These are phyloP conservation scores for Pantherophis alleghaniensis DNA, from an alignment of 2,797 vertebrate genomes.

Conservation along the genomic window DNA sequence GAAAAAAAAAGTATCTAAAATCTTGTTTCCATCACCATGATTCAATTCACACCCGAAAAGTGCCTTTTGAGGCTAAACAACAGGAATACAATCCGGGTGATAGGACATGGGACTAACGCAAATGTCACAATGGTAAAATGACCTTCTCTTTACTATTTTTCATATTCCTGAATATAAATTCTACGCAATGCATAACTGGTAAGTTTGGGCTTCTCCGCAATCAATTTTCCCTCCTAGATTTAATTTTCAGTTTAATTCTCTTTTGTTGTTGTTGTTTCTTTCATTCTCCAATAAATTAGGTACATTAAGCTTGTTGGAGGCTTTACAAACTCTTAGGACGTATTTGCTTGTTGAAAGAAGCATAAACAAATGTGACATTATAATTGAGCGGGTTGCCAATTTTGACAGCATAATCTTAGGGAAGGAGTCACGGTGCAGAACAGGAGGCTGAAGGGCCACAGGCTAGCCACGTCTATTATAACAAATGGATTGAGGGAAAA, in stretches of 20 bases:
- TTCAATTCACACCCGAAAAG: neutral
- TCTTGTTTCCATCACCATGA: neutral
- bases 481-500: neutral
- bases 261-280: neutral
- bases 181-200: neutral
- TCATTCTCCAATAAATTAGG: neutral
- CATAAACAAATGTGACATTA: neutral
- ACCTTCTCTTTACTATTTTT: neutral
- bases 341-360: neutral
- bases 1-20: neutral
- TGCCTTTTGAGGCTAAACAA: neutral
- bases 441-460: neutral
- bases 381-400: neutral
- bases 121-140: neutral
- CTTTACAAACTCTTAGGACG: neutral
- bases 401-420: neutral
- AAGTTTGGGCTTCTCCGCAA: neutral
- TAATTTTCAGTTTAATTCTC: neutral
- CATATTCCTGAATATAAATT: neutral
- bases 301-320: neutral
- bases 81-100: neutral
- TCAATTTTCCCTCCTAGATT: neutral
- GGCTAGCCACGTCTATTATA: neutral
- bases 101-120: neutral
- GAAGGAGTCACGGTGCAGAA: neutral